phyloP scores from a whole-genome alignment of 2,797 vertebrate species.

The Echeneis naucrates region DNA sequence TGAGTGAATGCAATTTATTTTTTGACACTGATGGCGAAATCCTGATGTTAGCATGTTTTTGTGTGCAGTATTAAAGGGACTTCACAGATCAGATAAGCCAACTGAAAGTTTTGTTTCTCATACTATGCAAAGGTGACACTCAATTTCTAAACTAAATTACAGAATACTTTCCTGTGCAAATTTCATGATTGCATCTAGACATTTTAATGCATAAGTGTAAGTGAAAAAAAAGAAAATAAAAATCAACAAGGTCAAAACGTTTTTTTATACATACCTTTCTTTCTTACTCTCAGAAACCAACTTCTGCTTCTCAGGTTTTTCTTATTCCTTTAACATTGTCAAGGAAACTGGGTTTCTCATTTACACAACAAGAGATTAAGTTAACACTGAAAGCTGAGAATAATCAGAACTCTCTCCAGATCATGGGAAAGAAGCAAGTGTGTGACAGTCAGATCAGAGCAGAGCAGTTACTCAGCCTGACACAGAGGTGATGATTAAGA shows the following conservation, averaged over 20 bases:
- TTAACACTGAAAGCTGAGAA: constrained; percentile 16
- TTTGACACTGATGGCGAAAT: too few species aligned
- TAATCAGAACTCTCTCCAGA: constrained; percentile 43
- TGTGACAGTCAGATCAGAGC: constrained; percentile 64
- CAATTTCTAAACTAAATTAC: too few species aligned
- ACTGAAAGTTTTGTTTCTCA: not conserved
- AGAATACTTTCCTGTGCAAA: not conserved
- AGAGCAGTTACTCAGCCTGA: constrained; percentile 52
- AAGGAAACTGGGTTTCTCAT: constrained; percentile 27
- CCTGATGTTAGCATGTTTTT: too few species aligned
- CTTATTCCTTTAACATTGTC: constrained; percentile 28
- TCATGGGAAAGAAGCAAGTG: constrained; percentile 31
- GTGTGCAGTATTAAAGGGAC: too few species aligned
- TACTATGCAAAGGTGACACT: not conserved
- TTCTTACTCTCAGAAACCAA: constrained; percentile 11
- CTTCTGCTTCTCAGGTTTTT: constrained; percentile 22
- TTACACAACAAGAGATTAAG: constrained; percentile 27
- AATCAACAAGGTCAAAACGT: too few species aligned
- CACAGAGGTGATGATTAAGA: constrained; percentile 73
- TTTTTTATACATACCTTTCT: too few species aligned
- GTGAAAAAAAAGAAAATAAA: not conserved
- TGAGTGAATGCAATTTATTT: too few species aligned
- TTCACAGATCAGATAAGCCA: not conserved
- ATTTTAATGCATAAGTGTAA: not conserved
- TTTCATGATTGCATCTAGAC: not conserved